Evolutionary conservation across 2,888 invertebrate species (phyloP).

Genomic region (Drepana falcataria): DNA sequence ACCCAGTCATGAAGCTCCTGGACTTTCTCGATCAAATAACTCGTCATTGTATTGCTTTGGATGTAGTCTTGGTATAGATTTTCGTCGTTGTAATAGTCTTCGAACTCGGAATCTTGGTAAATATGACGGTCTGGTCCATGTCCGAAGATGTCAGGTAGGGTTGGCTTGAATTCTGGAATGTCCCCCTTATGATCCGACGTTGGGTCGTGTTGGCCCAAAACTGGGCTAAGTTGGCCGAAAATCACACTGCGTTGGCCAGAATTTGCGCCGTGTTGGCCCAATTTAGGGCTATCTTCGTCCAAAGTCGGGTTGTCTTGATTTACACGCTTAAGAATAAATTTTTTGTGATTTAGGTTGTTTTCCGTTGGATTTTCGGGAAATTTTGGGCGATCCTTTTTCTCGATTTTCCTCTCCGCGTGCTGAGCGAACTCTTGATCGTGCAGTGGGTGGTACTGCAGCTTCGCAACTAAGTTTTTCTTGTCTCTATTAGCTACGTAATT

Average conservation of each 20-base stretch:
- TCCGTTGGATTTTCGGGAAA: constrained; percentile 15
- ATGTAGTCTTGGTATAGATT: constrained; percentile 69
- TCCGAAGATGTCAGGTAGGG: constrained; percentile 43
- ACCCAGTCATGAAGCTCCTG: constrained; percentile 77
- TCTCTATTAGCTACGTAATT: constrained; percentile 48
- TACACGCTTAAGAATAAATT: not conserved
- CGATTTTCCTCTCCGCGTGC: constrained; percentile 56
- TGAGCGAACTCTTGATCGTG: constrained; percentile 42
- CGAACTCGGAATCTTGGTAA: constrained; percentile 41
- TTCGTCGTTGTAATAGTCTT: constrained; percentile 66
- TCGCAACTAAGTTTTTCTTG: constrained; percentile 37
- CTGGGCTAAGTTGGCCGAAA: constrained; percentile 5
- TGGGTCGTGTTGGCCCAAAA: constrained; percentile 8
- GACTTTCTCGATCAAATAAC: constrained; percentile 70
- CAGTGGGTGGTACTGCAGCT: constrained; percentile 59
- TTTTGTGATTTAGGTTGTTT: too few species aligned
- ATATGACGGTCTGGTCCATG: constrained; percentile 37
- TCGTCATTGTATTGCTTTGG: constrained; percentile 67
- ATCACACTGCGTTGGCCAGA: constrained; percentile 6
- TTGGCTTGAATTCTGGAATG: constrained; percentile 60
- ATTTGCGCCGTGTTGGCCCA: constrained; percentile 8
- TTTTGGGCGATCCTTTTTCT: constrained; percentile 61
- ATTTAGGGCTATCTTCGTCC: constrained; percentile 7
- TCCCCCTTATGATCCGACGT: constrained; percentile 1
- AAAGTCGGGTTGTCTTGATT: constrained; percentile 8